Base-by-base conservation (phyloP, 2,797 vertebrate genomes). In the Rhynchonycteris naso region DNA sequence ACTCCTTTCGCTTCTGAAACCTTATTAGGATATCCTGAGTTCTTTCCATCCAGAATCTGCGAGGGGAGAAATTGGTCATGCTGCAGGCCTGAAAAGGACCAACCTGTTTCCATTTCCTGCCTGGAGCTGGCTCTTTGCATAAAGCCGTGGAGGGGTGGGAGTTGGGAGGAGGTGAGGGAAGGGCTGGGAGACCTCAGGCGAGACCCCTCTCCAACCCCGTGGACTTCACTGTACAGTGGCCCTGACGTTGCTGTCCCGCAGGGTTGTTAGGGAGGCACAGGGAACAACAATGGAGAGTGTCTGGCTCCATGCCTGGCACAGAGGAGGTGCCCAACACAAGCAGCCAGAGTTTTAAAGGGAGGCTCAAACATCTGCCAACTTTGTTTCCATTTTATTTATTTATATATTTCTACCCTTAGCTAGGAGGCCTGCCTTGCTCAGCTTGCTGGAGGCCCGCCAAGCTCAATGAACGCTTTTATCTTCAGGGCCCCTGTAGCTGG, bases 401-500 rank as follows among this genome's bases (percentile, higher is more conserved):
- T 95, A 91, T 38, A 78, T 58, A 35, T 93, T 96, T 94, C 88
- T 93, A 72, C 92, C 69, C 90, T 63, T 79, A 90, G 92, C 94
- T 84, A 10, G 47, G 82, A 95, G 93, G 93, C 88, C 61, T 50
- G 47, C 86, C 93, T 94, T 92, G 93, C 90, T 93, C 78, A 43
- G 92, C 68, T 91, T 85, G 47, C 92, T 95, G 96, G 94, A 89
- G 52, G 72, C 26, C 58, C 30, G 96, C 96, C 96, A 96, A 90
- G 90, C 94, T 96, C 93, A 97, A 97, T 97, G 80, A 97, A 95
- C 88, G 63, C 81, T 89, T 92, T 97, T 92, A 93, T 94, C 96
- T 97, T 72, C 85, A 43, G 80, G 94, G 95, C n/a, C 93, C 86
- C 71, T 75, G 95, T 85, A 94, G 93, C 94, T 97, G 96, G 93